Conservation (phyloP, 2,113 vertebrate species). For the Xiphophorus maculatus region DNA sequence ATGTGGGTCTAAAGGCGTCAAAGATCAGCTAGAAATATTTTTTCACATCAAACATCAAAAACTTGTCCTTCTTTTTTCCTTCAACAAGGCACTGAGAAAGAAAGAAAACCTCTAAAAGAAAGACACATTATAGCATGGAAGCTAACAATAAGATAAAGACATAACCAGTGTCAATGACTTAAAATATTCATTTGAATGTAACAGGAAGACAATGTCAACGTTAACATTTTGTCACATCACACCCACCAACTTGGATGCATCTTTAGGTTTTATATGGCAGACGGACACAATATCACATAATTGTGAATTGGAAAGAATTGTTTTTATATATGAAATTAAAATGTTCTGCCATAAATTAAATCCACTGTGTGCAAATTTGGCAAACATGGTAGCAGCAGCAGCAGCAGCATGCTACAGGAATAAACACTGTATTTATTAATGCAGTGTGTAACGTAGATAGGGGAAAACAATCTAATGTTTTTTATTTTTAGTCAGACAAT, state of each 20-base stretch:
- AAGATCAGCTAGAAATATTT: background rate
- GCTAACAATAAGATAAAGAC: background rate
- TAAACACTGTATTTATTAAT: background rate
- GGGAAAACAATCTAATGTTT: background rate
- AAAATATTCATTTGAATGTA: no score
- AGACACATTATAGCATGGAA: background rate
- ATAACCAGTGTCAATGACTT: background rate
- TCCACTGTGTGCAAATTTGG: no score
- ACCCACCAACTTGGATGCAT: background rate
- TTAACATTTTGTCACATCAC: background rate
- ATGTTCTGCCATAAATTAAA: no score
- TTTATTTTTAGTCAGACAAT: background rate
- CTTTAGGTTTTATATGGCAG: background rate
- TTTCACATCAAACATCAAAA: background rate
- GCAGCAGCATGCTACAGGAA: background rate
- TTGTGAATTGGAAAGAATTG: background rate
- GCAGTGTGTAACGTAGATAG: background rate
- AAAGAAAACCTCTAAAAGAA: background rate
- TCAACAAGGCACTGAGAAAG: background rate
- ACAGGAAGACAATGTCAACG: no score
- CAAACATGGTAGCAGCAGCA: no score
- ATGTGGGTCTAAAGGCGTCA: no score
- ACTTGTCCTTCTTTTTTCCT: no score
- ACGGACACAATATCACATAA: background rate
- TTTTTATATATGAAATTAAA: no score